Evolutionary conservation across 2,113 vertebrate species (phyloP).

Genomic region (Puntigrus tetrazona): DNA sequence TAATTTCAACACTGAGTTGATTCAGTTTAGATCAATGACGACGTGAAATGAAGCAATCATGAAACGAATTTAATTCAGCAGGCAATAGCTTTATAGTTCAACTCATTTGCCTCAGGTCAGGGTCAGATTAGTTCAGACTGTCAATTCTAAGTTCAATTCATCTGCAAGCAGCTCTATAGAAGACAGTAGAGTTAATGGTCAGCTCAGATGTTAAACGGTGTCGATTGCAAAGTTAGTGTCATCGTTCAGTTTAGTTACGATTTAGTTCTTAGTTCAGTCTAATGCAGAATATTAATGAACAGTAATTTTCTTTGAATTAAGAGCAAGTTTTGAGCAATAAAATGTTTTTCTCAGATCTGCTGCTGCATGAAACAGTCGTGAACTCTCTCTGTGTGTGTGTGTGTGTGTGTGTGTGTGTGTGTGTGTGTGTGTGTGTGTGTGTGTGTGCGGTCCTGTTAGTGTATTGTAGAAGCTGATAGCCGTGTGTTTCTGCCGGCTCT

Average conservation of each 20-base stretch:
- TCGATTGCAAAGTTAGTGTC: no score
- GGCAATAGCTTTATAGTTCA: background rate
- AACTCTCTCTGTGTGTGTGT: background rate
- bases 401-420: no score
- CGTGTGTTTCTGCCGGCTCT: slow-evolving; percentile 28
- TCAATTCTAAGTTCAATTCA: background rate
- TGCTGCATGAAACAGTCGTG: background rate
- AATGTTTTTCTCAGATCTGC: background rate
- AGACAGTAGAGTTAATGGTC: no score
- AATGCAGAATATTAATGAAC: background rate
- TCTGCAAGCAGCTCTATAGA: no score
- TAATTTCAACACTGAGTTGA: background rate
- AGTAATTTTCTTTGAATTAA: background rate
- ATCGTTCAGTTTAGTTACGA: background rate
- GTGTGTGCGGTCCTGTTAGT: slow-evolving; percentile 30
- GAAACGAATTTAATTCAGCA: background rate
- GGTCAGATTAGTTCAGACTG: background rate
- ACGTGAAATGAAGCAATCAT: background rate
- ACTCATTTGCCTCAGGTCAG: background rate
- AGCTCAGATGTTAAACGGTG: no score
- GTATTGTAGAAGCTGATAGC: slow-evolving; percentile 23
- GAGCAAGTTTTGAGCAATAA: background rate
- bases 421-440: no score
- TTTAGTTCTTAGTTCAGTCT: background rate
- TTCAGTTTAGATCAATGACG: background rate